phyloP scores from a whole-genome alignment of 2,797 vertebrate species.

The Myotis vivesi region DNA sequence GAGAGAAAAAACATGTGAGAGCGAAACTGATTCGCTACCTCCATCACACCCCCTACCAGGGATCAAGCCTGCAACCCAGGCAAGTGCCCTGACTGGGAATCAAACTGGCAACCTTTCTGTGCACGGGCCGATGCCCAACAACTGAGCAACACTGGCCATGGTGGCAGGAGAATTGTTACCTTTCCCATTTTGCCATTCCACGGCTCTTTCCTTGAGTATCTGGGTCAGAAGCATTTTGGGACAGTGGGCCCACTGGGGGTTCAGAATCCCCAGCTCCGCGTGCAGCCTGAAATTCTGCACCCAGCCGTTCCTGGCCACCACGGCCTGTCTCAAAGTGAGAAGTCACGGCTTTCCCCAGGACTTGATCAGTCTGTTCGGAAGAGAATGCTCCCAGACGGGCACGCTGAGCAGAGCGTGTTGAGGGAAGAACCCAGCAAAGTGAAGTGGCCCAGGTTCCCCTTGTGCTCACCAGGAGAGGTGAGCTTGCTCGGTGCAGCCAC shows the following conservation, averaged over 20 bases:
- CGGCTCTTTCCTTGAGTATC: neutral
- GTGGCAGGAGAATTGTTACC: neutral
- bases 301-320: neutral
- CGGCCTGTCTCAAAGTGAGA: neutral
- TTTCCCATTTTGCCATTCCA: neutral
- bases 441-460: neutral
- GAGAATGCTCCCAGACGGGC: neutral
- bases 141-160: neutral
- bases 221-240: neutral
- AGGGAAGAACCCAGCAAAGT: neutral
- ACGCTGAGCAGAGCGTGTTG: neutral
- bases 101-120: neutral
- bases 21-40: neutral
- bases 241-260: neutral
- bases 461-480: neutral
- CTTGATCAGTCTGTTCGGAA: neutral
- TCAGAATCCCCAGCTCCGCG: neutral
- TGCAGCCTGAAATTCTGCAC: constrained; percentile 4
- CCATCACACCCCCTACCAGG: neutral
- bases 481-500: neutral
- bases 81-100: neutral
- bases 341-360: neutral
- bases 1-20: neutral
- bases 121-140: too few relatives aligned
- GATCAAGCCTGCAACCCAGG: neutral